phyloP scores from a whole-genome alignment of 2,888 invertebrate genomes.

The Ectropis crepuscularia region DNA sequence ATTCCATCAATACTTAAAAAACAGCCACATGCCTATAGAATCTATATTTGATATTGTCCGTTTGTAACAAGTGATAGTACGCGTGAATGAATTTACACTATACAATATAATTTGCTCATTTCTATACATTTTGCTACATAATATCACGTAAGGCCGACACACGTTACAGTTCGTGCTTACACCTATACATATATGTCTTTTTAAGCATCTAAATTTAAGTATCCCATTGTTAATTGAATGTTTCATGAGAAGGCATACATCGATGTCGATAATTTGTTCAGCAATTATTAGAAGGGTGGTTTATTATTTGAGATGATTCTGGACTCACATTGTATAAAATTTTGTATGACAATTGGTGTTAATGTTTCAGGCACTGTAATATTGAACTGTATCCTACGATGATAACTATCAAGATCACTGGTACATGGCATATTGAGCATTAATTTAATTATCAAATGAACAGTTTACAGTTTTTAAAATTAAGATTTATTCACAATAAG shows the following conservation, averaged over 20 bases:
- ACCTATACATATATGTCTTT: slow-evolving; percentile 63
- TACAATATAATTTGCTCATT: slow-evolving; percentile 43
- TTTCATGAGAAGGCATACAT: slow-evolving; percentile 11
- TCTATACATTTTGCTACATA: slow-evolving; percentile 57
- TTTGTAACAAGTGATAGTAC: slow-evolving; percentile 62
- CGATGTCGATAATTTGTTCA: slow-evolving; percentile 12
- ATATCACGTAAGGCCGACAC: slow-evolving; percentile 72
- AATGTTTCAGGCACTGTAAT: too few species aligned
- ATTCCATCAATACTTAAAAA: neutral
- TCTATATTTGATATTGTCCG: slow-evolving; percentile 66
- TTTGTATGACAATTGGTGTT: too few species aligned
- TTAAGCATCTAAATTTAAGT: slow-evolving; percentile 60
- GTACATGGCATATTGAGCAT: too few species aligned
- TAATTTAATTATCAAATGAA: too few species aligned
- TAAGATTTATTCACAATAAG: too few species aligned
- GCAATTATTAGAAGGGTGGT: neutral
- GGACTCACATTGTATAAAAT: too few species aligned
- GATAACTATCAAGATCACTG: too few species aligned
- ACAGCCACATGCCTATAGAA: slow-evolving; percentile 41
- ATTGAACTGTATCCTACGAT: too few species aligned
- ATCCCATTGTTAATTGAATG: slow-evolving; percentile 30
- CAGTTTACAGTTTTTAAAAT: too few species aligned
- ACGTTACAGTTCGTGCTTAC: slow-evolving; percentile 47
- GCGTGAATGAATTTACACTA: slow-evolving; percentile 46
- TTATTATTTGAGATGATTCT: too few species aligned